Base-by-base conservation (phyloP, 2,888 invertebrate species). In the Choreutis nemorana region DNA sequence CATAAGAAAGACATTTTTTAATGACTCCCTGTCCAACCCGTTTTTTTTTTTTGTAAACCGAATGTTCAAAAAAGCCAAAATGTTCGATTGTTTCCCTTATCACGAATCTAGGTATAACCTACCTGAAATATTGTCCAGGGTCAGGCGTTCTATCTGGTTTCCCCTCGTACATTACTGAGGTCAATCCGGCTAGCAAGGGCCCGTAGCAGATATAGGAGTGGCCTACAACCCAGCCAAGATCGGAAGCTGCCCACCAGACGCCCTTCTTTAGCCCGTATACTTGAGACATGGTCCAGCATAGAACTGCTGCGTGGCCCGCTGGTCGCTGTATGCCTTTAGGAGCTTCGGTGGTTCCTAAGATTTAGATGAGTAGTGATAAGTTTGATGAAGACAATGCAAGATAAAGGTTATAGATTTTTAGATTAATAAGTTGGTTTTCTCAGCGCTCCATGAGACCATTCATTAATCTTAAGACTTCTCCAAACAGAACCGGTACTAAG, bases 131-230 rank as follows among this genome's bases (percentile, higher is more conserved):
- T 57, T 93, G 91, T 21, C 91, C 90, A 3, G 95, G 89, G 64
- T 96, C 92, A 0, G 96, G 96, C 0, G 96, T 97, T 36, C 95
- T 86, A 45, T 96, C 94, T 0, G 96, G 97, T 57, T 97, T 97
- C 2, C 97, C 97, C 65, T 97, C 91, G 50, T 91, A 93, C 75
- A 94, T 84, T 11, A 94, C 81, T 28, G 88, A 89, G 0, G 94
- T 94, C 23, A 87, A 78, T 0, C 94, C 91, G 39, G 87, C 86
- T 1, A 93, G 67, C 3, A 96, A 71, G 0, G 96, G 96, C 0
- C 89, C 96, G 47, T 96, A 97, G 60, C 94, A 93, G 43, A 95
- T 95, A 60, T 94, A 97, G 0, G 94, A 95, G 55, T 94, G 95
- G 0, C 96, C 96, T 1, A 96, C 95, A 1, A 96, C 95, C 94